A percentile compares a stretch with the other conserved stretches of the same genome.
Conservation (phyloP, 2,797 vertebrate genomes). For the Lophotriccus pileatus region DNA sequence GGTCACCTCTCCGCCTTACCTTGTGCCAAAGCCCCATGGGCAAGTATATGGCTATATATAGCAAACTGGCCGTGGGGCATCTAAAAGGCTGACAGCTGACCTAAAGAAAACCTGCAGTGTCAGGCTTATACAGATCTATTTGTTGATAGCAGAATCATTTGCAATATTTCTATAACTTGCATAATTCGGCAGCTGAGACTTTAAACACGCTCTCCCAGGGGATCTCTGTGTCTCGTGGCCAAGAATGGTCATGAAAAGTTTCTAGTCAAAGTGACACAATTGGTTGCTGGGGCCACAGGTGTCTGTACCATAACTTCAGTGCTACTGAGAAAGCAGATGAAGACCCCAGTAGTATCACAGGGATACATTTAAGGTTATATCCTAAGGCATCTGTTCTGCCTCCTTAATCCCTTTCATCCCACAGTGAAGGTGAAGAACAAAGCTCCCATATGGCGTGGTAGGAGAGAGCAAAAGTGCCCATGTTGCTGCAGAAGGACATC, state of each 20-base stretch:
- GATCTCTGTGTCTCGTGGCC: neutral
- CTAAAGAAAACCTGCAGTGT: neutral
- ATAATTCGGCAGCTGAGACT: neutral
- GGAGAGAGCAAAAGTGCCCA: rapidly evolving
- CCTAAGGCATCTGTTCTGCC: neutral
- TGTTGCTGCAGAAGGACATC: neutral
- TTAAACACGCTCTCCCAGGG: neutral
- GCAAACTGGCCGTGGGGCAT: neutral
- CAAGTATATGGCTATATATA: neutral
- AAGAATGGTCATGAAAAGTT: neutral
- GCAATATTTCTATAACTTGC: neutral
- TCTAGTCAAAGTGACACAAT: neutral
- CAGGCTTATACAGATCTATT: neutral
- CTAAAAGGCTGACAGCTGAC: neutral
- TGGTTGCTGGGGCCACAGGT: neutral
- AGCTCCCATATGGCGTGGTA: neutral
- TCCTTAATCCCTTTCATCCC: neutral
- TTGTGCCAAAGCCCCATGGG: neutral
- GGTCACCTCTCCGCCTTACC: neutral
- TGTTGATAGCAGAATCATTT: neutral
- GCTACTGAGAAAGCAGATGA: neutral
- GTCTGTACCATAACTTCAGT: neutral
- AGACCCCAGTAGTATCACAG: rapidly evolving
- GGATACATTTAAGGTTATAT: neutral
- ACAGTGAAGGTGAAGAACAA: neutral